Evolutionary conservation across 2,113 vertebrate genomes (phyloP).

Genomic region (Petrocephalus microphthalmus): DNA sequence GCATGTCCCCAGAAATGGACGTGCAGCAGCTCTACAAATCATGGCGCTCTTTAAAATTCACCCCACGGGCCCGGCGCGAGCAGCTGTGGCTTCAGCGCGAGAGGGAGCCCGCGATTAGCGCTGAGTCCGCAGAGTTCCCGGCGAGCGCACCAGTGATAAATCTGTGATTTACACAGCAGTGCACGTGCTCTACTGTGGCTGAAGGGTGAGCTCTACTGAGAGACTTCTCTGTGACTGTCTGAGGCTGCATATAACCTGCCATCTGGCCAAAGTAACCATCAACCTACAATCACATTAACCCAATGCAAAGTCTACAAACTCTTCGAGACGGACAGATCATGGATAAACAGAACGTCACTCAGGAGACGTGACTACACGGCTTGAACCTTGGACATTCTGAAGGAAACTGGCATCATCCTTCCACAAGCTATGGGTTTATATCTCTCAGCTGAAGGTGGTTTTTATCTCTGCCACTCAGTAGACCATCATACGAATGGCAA

Average conservation of each 20-base stretch:
- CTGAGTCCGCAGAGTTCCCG: not conserved
- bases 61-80: not conserved
- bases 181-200: not conserved
- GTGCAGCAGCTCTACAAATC: not conserved
- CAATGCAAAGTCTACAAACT: not conserved
- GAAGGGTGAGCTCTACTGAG: not conserved
- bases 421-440: not conserved
- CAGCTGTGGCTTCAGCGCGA: not conserved
- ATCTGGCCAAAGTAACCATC: not conserved
- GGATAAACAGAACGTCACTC: not conserved
- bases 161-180: not conserved
- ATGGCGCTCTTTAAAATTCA: not conserved
- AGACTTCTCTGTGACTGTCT: not conserved
- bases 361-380: not conserved
- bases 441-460: not conserved
- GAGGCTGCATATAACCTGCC: not conserved
- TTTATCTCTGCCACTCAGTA: not conserved
- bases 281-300: not conserved
- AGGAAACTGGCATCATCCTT: not conserved
- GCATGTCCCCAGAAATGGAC: not conserved
- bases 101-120: not conserved
- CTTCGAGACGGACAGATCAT: not conserved
- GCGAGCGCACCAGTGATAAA: not conserved
- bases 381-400: not conserved
- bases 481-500: not conserved